A percentile compares a stretch with the other conserved stretches of the same genome.
phyloP scores from a whole-genome alignment of 2,888 invertebrate genomes.

The Pristionchus maxplancki region DNA sequence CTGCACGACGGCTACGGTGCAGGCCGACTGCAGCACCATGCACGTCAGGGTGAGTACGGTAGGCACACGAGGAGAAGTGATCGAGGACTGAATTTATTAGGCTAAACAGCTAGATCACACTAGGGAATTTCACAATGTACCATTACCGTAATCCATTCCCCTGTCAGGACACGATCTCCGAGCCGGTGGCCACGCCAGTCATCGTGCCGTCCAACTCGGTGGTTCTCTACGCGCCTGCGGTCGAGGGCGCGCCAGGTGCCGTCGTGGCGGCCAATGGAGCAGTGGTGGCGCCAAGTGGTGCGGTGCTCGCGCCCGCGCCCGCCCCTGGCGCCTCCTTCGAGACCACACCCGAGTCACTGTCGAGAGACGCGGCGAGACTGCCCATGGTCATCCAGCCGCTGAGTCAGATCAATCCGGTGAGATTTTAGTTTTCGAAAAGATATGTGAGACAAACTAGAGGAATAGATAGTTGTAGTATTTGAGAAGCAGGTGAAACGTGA shows the following conservation, averaged over 20 bases:
- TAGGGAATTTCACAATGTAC: not conserved
- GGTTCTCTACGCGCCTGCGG: not conserved
- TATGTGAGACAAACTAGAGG: not conserved
- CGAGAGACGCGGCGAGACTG: conserved; percentile 55
- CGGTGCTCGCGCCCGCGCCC: not conserved
- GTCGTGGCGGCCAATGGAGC: not conserved
- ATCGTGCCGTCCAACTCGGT: conserved; percentile 54
- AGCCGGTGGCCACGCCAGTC: conserved; percentile 60
- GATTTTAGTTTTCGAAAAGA: not conserved
- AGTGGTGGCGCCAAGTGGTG: not conserved
- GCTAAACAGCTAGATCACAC: not conserved
- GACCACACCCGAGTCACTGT: conserved; percentile 54
- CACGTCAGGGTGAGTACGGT: conserved; percentile 60
- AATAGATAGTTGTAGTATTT: no score
- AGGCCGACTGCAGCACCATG: conserved; percentile 70
- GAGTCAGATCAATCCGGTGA: conserved; percentile 19
- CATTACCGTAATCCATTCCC: not conserved
- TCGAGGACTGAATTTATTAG: conserved; percentile 1
- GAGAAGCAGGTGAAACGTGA: not conserved
- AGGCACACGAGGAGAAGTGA: not conserved
- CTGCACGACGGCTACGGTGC: conserved; percentile 64
- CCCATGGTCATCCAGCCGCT: conserved; percentile 62
- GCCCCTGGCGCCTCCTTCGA: conserved; percentile 50
- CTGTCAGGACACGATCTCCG: conserved; percentile 55
- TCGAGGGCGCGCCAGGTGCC: not conserved